Evolutionary conservation across 2,888 invertebrate species (phyloP).

Genomic region (Lingula anatina): DNA sequence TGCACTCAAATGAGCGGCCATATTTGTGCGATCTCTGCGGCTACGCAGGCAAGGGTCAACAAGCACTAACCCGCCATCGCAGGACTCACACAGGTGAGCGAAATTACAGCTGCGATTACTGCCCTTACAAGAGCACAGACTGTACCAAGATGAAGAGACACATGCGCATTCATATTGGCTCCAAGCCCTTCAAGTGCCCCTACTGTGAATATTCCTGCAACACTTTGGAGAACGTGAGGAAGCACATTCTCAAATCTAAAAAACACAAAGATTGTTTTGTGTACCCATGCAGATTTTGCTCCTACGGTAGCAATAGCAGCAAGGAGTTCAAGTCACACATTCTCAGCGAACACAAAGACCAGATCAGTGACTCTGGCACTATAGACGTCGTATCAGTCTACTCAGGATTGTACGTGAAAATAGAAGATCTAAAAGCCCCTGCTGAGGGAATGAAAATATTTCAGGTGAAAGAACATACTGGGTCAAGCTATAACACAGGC

Average conservation of each 20-base stretch:
- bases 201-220: conserved; percentile 65
- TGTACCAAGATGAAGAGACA: conserved; percentile 47
- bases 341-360: conserved; percentile 55
- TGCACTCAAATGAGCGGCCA: conserved; percentile 74
- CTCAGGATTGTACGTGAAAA: conserved; percentile 31
- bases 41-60: conserved; percentile 60
- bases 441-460: conserved; percentile 32
- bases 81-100: conserved; percentile 46
- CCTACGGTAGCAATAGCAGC: conserved; percentile 63
- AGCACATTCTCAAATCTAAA: conserved; percentile 75
- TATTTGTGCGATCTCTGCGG: conserved; percentile 80
- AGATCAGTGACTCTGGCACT: conserved; percentile 19
- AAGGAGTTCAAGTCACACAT: conserved; percentile 67
- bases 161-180: conserved; percentile 50
- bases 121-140: conserved; percentile 46
- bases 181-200: conserved; percentile 51
- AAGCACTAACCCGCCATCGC: conserved; percentile 41
- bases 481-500: no score
- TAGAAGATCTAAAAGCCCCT: conserved; percentile 27
- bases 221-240: conserved; percentile 76
- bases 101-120: conserved; percentile 47
- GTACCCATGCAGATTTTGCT: conserved; percentile 72
- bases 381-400: conserved; percentile 27
- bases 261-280: conserved; percentile 73
- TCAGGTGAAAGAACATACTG: conserved; percentile 29